Percentiles rank a stretch among this genome's conserved stretches.
Evolutionary conservation across 2,797 vertebrate species (phyloP).

Genomic region (Sebastes itinus): DNA sequence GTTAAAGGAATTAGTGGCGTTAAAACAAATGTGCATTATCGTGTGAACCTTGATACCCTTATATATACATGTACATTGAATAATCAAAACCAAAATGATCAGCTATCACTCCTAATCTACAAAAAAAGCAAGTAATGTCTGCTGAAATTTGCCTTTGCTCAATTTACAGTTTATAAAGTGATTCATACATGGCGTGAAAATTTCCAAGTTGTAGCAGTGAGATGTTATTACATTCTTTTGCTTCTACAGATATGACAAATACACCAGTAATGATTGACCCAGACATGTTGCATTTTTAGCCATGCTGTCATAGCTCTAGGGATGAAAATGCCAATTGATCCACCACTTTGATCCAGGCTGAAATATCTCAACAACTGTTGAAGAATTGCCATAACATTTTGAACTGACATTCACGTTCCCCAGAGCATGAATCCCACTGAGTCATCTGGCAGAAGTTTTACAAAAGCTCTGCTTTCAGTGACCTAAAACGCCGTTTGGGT

Average conservation of each 20-base stretch:
- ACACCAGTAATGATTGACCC: background rate
- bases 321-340: background rate
- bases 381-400: background rate
- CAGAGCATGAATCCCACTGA: background rate
- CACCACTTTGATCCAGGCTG: background rate
- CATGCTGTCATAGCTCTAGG: background rate
- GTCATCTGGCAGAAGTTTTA: background rate
- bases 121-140: background rate
- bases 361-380: background rate
- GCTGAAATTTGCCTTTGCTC: background rate
- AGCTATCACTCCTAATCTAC: background rate
- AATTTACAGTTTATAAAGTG: too few relatives aligned
- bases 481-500: rapidly evolving
- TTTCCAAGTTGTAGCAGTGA: background rate
- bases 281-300: background rate
- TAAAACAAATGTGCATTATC: too few relatives aligned
- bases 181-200: background rate
- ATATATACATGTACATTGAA: background rate
- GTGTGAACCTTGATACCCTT: too few relatives aligned
- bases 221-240: background rate
- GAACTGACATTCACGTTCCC: background rate
- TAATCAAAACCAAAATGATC: background rate
- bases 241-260: background rate
- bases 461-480: too few relatives aligned
- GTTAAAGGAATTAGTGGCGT: too few relatives aligned